A percentile compares a stretch with the other conserved stretches of the same genome.
Evolutionary conservation across 2,113 vertebrate species (phyloP).

Genomic region (Euleptes europaea): DNA sequence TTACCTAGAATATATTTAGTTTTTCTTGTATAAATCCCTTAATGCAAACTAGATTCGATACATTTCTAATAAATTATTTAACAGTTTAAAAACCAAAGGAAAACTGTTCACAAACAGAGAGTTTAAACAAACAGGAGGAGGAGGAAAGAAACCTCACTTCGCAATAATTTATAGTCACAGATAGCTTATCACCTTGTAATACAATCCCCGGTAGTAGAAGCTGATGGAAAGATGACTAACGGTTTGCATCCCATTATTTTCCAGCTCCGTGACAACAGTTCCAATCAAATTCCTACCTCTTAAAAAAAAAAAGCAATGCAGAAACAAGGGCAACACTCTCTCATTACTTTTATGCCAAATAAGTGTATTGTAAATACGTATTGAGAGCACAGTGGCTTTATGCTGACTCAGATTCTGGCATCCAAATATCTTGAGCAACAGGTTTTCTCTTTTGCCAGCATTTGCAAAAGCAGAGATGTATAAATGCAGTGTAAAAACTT

Average conservation of each 20-base stretch:
- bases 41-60: constrained; percentile 46
- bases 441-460: too few relatives aligned
- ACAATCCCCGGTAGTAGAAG: constrained; percentile 66
- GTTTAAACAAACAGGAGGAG: constrained; percentile 45
- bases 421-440: too few relatives aligned
- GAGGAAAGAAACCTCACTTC: background rate
- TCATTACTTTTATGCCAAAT: background rate
- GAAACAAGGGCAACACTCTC: constrained; percentile 48
- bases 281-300: constrained; percentile 60
- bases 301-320: constrained; percentile 22
- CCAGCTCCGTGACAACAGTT: constrained; percentile 65
- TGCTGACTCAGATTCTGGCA: too few relatives aligned
- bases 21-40: constrained; percentile 34
- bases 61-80: constrained; percentile 47
- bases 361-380: constrained; percentile 9
- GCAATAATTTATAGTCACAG: constrained; percentile 63
- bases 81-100: constrained; percentile 43
- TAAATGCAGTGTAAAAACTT: too few relatives aligned
- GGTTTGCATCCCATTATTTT: constrained; percentile 71
- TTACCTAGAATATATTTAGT: background rate
- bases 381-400: background rate
- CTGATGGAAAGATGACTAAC: constrained; percentile 71
- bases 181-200: constrained; percentile 69
- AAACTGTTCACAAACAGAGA: constrained; percentile 47
- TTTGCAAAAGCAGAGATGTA: too few relatives aligned